A percentile compares a stretch with the other conserved stretches of the same genome.
Evolutionary conservation across 2,113 vertebrate genomes (phyloP).

Genomic region (Cyanoderma ruficeps): DNA sequence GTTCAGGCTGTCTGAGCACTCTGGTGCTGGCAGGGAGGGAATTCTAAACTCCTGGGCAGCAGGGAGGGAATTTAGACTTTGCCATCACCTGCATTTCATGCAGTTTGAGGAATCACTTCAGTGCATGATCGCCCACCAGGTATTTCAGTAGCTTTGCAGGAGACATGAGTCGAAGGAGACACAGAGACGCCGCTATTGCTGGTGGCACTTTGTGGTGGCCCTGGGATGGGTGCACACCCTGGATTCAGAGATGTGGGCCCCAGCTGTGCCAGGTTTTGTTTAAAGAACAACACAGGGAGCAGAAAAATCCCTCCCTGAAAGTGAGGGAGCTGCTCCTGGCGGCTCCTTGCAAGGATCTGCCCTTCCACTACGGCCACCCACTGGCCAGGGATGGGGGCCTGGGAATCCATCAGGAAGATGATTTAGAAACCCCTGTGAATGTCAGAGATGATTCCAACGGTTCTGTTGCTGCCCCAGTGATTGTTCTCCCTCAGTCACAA

Average conservation of each 20-base stretch:
- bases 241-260: background rate
- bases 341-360: background rate
- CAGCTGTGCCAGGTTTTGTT: rapidly evolving
- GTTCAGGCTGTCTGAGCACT: background rate
- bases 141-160: background rate
- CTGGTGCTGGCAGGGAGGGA: no score
- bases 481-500: background rate
- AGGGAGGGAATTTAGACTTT: background rate
- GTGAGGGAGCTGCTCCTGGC: background rate
- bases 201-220: rapidly evolving
- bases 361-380: rapidly evolving
- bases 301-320: background rate
- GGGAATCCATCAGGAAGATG: background rate
- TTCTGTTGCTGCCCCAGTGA: background rate
- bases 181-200: rapidly evolving
- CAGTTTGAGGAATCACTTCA: background rate
- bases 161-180: rapidly evolving
- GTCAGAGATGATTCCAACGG: rapidly evolving
- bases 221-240: background rate
- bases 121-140: rapidly evolving
- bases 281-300: background rate
- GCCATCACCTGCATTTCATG: background rate
- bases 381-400: rapidly evolving
- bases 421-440: background rate
- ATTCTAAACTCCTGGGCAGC: background rate